Percentiles rank a stretch among this genome's conserved stretches.
These are phyloP conservation scores for Octonoba sinensis DNA, from an alignment of 2,888 invertebrate genomes.

Conservation along the genomic window DNA sequence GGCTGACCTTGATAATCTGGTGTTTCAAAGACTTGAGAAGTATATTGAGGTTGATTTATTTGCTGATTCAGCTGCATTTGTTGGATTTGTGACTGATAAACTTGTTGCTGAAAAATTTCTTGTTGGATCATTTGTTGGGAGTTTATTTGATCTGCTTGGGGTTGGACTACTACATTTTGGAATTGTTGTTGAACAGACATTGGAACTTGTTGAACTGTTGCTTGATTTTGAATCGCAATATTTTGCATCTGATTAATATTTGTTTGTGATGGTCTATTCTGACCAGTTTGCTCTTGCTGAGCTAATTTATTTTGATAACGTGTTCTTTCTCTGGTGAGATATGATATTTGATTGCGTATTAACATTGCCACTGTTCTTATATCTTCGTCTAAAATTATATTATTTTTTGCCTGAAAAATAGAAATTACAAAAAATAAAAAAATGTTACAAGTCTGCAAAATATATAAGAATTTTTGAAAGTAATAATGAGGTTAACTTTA, in stretches of 20 bases:
- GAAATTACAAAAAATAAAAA: background rate
- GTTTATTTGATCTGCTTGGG: conserved; percentile 43
- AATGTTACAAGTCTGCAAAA: too few species aligned
- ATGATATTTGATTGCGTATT: conserved; percentile 87
- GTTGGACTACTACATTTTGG: conserved; percentile 26
- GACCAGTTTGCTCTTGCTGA: conserved; percentile 29
- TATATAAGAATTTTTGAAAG: too few species aligned
- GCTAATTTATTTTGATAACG: conserved; percentile 49
- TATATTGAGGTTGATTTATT: conserved; percentile 30
- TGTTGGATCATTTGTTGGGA: conserved; percentile 29
- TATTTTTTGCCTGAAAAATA: conserved; percentile 74
- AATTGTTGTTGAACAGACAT: conserved; percentile 35
- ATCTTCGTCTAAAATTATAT: conserved; percentile 95
- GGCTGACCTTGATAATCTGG: conserved; percentile 33
- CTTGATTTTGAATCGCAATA: conserved; percentile 18
- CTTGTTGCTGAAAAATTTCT: conserved; percentile 53
- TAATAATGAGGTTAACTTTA: too few species aligned
- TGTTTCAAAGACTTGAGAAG: conserved; percentile 33
- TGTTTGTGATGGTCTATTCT: background rate
- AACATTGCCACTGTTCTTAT: conserved; percentile 90
- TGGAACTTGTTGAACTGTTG: conserved; percentile 43
- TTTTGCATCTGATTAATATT: conserved; percentile 1
- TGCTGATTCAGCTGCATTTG: conserved; percentile 54
- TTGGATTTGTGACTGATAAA: conserved; percentile 51
- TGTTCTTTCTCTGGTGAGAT: conserved; percentile 76